Evolutionary conservation across 2,113 vertebrate genomes (phyloP).

Genomic region (Microcebus jonahi): DNA sequence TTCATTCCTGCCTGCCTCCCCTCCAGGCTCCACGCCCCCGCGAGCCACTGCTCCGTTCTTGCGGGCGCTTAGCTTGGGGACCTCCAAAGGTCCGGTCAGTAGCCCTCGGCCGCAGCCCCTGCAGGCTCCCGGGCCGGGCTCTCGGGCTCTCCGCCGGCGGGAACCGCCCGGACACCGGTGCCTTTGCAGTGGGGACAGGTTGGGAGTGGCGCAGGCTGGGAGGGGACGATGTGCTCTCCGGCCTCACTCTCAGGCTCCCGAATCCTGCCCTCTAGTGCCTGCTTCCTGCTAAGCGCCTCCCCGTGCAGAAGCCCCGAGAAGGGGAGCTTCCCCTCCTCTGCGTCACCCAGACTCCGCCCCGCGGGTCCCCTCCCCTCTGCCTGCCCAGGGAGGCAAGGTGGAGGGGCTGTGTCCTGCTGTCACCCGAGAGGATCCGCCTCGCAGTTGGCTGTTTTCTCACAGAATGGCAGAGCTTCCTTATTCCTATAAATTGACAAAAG

Average conservation of each 20-base stretch:
- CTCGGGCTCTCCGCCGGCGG: not conserved
- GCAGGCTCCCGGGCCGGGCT: not conserved
- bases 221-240: not conserved
- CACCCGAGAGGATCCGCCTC: not conserved
- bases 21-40: not conserved
- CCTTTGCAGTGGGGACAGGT: too few species aligned
- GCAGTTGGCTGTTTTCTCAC: not conserved
- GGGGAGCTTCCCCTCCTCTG: too few species aligned
- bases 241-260: not conserved
- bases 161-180: not conserved
- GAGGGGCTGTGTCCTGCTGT: not conserved
- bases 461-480: not conserved
- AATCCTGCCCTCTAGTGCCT: constrained; percentile 19
- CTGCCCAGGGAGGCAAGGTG: not conserved
- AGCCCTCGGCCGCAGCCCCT: not conserved
- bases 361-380: not conserved
- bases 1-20: not conserved
- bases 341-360: not conserved
- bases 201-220: not conserved
- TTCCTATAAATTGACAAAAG: not conserved
- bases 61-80: rapidly evolving
- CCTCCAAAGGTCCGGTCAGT: not conserved
- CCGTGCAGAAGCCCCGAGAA: not conserved
- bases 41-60: not conserved
- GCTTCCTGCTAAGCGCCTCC: not conserved